These are phyloP conservation scores for Entosphenus tridentatus DNA, from an alignment of 2,113 vertebrate species.

Conservation along the genomic window DNA sequence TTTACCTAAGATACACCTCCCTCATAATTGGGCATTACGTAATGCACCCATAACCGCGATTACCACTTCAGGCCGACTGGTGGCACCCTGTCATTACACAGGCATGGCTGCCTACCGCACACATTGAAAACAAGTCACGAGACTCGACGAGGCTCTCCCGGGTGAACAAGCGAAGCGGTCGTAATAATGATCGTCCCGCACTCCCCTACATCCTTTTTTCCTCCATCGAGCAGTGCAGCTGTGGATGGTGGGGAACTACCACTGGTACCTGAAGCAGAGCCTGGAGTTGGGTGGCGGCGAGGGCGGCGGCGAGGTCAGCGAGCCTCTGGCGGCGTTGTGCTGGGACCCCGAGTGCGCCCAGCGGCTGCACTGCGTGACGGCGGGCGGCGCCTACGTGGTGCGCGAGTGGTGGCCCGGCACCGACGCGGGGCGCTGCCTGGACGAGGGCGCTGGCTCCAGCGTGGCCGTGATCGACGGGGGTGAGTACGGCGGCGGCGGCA, in stretches of 20 bases:
- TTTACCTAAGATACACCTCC: too few relatives aligned
- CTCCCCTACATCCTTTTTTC: slow-evolving; percentile 2
- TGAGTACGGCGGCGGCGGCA: slow-evolving; percentile 13
- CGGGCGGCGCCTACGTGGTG: slow-evolving; percentile 34
- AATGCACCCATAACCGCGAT: too few relatives aligned
- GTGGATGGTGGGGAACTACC: slow-evolving; percentile 71
- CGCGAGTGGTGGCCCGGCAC: slow-evolving; percentile 73
- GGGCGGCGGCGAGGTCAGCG: slow-evolving; percentile 27
- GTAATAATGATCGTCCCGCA: too few relatives aligned
- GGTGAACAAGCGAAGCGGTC: too few relatives aligned
- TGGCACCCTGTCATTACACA: too few relatives aligned
- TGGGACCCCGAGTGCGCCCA: slow-evolving; percentile 49
- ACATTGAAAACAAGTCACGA: neutral
- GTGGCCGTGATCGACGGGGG: slow-evolving; percentile 86
- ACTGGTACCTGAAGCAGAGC: slow-evolving; percentile 93
- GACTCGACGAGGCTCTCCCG: neutral
- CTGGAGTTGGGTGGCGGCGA: slow-evolving; percentile 18
- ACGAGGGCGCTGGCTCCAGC: slow-evolving; percentile 25
- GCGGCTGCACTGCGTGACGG: slow-evolving; percentile 38
- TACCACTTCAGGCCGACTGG: too few relatives aligned
- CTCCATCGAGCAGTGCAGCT: slow-evolving; percentile 43
- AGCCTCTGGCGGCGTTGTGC: slow-evolving; percentile 31
- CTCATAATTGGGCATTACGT: too few relatives aligned
- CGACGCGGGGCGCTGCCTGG: slow-evolving; percentile 30
- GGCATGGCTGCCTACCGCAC: too few relatives aligned